Conservation (phyloP, 1,140 invertebrate genomes). For the Cotesia glomerata region DNA sequence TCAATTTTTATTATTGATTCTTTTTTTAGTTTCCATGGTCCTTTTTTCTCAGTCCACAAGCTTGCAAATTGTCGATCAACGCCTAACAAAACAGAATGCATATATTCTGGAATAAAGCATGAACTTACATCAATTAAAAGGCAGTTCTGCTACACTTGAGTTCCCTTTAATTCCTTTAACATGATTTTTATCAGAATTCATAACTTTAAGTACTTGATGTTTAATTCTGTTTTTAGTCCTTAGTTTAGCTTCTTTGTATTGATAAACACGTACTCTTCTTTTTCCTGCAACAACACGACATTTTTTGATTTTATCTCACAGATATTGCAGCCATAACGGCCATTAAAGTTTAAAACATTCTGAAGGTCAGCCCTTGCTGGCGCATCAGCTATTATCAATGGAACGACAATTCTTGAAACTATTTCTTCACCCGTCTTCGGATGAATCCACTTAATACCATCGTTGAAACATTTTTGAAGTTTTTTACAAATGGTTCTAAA, state of each 20-base stretch:
- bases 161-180: constrained; percentile 34
- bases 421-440: constrained; percentile 22
- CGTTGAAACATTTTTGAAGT: constrained; percentile 30
- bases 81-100: constrained; percentile 39
- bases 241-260: constrained; percentile 26
- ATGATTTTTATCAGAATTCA: background rate
- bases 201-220: constrained; percentile 22
- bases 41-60: constrained; percentile 19
- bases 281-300: constrained; percentile 20
- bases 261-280: constrained; percentile 28
- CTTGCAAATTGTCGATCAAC: constrained; percentile 25
- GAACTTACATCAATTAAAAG: constrained; percentile 31
- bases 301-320: constrained; percentile 34
- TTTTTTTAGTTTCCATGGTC: constrained; percentile 23
- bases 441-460: constrained; percentile 37
- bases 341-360: constrained; percentile 38
- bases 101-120: constrained; percentile 35
- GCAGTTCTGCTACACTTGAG: constrained; percentile 25
- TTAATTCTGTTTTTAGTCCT: constrained; percentile 29
- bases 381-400: constrained; percentile 37
- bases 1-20: constrained; percentile 18
- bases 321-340: constrained; percentile 36
- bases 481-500: constrained; percentile 36
- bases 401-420: constrained; percentile 33
- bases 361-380: constrained; percentile 40